Percentiles rank a stretch among this genome's conserved stretches.
Conservation (phyloP, 2,113 vertebrate genomes). For the Myodes glareolus region DNA sequence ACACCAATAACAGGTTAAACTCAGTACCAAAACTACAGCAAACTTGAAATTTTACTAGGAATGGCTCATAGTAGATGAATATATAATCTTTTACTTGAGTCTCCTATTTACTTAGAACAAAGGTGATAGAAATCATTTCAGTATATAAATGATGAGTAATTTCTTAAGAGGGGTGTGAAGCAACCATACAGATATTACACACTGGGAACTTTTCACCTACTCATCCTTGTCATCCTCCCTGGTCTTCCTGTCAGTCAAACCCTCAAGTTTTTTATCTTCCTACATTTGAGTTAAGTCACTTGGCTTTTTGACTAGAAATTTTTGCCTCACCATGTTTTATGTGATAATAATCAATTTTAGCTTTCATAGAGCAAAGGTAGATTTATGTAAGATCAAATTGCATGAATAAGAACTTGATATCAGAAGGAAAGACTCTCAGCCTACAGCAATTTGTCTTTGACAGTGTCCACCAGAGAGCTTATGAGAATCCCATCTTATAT, state of each 20-base stretch:
- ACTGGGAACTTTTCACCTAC: background rate
- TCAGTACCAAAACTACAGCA: background rate
- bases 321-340: conserved; percentile 13
- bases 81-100: background rate
- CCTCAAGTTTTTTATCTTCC: background rate
- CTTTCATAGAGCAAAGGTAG: conserved; percentile 1
- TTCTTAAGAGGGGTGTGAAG: conserved; percentile 51
- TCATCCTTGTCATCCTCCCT: background rate
- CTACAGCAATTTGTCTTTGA: conserved; percentile 21
- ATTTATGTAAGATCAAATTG: conserved; percentile 49
- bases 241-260: background rate
- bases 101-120: conserved; percentile 28
- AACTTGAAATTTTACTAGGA: conserved; percentile 6
- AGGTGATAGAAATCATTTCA: conserved; percentile 48
- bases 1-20: background rate
- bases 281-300: background rate
- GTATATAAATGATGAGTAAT: conserved; percentile 51
- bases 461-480: background rate
- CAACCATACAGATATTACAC: background rate
- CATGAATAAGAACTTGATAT: conserved; percentile 42
- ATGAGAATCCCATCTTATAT: background rate
- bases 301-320: conserved; percentile 21
- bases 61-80: background rate
- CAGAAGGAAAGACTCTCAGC: background rate
- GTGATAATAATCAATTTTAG: conserved; percentile 44